A percentile compares a stretch with the other conserved stretches of the same genome.
These are phyloP conservation scores for Phylloscopus trochilus DNA, from an alignment of 2,113 vertebrate species.

Conservation along the genomic window DNA sequence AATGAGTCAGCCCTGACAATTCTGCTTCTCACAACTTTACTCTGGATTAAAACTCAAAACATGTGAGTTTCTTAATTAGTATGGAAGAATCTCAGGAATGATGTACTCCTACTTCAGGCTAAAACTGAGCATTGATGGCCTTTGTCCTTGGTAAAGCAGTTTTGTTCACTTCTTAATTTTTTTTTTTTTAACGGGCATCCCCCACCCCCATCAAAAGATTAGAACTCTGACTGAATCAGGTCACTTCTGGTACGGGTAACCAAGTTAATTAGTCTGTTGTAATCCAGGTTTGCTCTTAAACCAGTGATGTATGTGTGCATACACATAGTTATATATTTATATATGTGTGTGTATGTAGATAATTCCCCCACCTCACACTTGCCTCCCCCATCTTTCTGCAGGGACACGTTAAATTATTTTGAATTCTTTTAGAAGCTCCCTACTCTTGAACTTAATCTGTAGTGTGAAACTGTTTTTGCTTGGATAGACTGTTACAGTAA, in stretches of 20 bases:
- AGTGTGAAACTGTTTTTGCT: not conserved
- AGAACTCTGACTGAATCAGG: not conserved
- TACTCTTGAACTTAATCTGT: not conserved
- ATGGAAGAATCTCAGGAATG: slow-evolving; percentile 56
- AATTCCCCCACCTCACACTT: not conserved
- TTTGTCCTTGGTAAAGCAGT: not conserved
- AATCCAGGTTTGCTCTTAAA: slow-evolving; percentile 24
- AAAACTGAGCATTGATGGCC: not conserved
- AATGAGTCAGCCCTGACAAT: slow-evolving; percentile 19
- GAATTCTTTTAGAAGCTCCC: not conserved
- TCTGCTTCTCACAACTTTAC: not conserved
- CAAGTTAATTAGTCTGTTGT: not conserved
- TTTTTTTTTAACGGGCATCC: not conserved
- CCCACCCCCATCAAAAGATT: not conserved
- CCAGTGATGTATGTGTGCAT: not conserved
- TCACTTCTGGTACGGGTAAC: not conserved
- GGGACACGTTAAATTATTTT: not conserved
- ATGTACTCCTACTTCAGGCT: slow-evolving; percentile 26
- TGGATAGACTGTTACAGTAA: not conserved
- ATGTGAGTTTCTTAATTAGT: slow-evolving; percentile 45
- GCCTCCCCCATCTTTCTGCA: not conserved
- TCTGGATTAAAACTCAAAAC: slow-evolving; percentile 39
- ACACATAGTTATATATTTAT: not conserved
- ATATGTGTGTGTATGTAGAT: not conserved
- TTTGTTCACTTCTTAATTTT: not conserved